Conservation (phyloP, 2,797 vertebrate species). For the Oreochromis grahami region DNA sequence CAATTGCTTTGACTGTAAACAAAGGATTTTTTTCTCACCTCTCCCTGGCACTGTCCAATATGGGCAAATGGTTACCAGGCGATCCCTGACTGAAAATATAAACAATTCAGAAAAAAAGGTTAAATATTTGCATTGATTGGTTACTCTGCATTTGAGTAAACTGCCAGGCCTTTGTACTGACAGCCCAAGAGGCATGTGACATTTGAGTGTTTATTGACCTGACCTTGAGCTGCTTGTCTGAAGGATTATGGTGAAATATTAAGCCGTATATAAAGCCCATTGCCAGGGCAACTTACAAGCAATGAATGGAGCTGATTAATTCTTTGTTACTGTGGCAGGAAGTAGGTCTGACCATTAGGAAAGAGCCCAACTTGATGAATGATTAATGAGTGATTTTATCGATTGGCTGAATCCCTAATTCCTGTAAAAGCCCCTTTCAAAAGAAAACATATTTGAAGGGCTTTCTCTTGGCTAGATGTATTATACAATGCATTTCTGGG, state of each 20-base stretch:
- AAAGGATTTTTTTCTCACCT: conserved; percentile 52
- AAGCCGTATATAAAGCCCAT: conserved; percentile 1
- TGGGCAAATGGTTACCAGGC: not conserved
- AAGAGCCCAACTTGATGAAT: conserved; percentile 59
- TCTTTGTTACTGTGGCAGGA: conserved; percentile 22
- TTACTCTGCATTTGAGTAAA: conserved; percentile 1
- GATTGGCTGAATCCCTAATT: conserved; percentile 19
- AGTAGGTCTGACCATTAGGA: conserved; percentile 40
- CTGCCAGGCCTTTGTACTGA: conserved; percentile 21
- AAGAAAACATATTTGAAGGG: not conserved
- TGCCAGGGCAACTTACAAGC: conserved; percentile 7
- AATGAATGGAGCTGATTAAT: conserved; percentile 19
- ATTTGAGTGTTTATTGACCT: conserved; percentile 38
- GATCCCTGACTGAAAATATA: not conserved
- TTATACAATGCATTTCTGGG: not conserved
- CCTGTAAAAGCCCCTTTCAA: not conserved
- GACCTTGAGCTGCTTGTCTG: conserved; percentile 21
- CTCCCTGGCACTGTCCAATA: not conserved
- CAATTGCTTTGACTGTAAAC: conserved; percentile 37
- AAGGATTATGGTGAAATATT: conserved; percentile 41
- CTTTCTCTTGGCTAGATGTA: not conserved
- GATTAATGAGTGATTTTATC: conserved; percentile 60
- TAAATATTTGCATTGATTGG: not conserved
- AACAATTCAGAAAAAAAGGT: not conserved
- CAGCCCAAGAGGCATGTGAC: conserved; percentile 33